Evolutionary conservation across 2,113 vertebrate genomes (phyloP), one percentile per base, ranked within the genome.

Genomic region (Lutjanus erythropterus): DNA sequence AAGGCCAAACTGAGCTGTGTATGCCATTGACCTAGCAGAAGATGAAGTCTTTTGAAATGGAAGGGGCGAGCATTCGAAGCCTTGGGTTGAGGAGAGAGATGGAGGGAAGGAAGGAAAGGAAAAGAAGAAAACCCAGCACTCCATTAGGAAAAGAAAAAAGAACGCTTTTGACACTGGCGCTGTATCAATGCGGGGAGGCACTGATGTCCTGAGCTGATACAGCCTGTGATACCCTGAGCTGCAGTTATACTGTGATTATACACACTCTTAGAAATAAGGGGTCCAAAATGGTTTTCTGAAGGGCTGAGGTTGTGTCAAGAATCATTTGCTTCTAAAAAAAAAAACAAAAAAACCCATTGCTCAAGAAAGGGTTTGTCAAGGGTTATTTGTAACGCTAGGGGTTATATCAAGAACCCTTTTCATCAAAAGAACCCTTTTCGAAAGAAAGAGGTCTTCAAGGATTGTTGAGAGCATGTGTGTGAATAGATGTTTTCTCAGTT

Each of bases 31-130:
- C 90, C 89, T 46, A 15, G 76, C 31, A 42, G 81, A 68, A 84
- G 83, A 92, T 86, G 79, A 44, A 89, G 82, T 78, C 73, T 87
- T 89, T 75, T 80, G 83, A 88, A 91, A 83, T 44, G 72, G 33
- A 71, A 23, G 62, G 49, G 39, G 35, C 41, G 4, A 25, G 37
- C 25, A 58, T 71, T 55, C 2, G 19, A 66, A 68, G 71, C 62
- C 71, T n/a, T 4, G 6, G 49, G 78, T 83, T 52, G n/a, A 46
- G 64, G 42, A 75, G 33, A 42, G 42, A 68, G 41, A 67, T 0
- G 19, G 18, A 23, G 37, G 37, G 49, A 9, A 39, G 39, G 33
- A 68, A 21, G 19, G 31, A 33, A 50, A 41, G 64, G 15, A 69
- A 78, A 59, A 75, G 27, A 50, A 60, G 50, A 52, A 75, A 85